phyloP scores from a whole-genome alignment of 37 sponge, comb jelly and placozoan species.

The Aphrocallistes beatrix region DNA sequence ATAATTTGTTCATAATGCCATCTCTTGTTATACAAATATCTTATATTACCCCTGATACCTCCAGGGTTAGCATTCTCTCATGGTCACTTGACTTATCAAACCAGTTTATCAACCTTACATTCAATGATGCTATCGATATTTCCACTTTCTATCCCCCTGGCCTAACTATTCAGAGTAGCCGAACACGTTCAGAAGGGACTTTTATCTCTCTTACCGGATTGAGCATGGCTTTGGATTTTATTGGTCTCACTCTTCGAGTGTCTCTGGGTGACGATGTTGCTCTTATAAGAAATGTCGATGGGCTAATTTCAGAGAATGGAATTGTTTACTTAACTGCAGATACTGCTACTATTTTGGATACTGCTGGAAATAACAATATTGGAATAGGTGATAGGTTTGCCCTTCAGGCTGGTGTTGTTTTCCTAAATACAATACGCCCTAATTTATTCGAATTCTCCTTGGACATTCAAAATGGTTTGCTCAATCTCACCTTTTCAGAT shows the following conservation, averaged over 20 bases:
- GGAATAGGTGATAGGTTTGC: conserved; percentile 78
- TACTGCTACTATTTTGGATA: conserved; percentile 49
- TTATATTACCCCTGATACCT: conserved; percentile 37
- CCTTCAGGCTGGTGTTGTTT: conserved; percentile 38
- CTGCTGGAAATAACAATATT: conserved; percentile 41
- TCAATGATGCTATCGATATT: conserved; percentile 57
- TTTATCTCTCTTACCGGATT: conserved; percentile 54
- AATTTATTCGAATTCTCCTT: conserved; percentile 39
- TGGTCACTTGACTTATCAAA: conserved; percentile 50
- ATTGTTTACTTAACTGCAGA: background rate
- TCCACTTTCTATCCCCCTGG: conserved; percentile 62
- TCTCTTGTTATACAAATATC: background rate
- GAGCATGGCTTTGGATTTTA: conserved; percentile 29
- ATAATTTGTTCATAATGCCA: background rate
- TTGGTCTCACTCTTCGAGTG: background rate
- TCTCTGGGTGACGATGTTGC: conserved; percentile 10
- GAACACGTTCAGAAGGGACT: conserved; percentile 23
- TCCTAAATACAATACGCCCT: conserved; percentile 35
- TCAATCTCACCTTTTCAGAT: conserved; percentile 55
- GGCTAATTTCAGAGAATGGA: background rate
- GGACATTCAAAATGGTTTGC: conserved; percentile 46
- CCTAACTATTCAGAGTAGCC: conserved; percentile 51
- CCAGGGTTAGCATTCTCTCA: conserved; percentile 30
- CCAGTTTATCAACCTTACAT: conserved; percentile 44
- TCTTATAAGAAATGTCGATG: background rate